phyloP scores from a whole-genome alignment of 1,140 invertebrate genomes.

The Nephila pilipes region DNA sequence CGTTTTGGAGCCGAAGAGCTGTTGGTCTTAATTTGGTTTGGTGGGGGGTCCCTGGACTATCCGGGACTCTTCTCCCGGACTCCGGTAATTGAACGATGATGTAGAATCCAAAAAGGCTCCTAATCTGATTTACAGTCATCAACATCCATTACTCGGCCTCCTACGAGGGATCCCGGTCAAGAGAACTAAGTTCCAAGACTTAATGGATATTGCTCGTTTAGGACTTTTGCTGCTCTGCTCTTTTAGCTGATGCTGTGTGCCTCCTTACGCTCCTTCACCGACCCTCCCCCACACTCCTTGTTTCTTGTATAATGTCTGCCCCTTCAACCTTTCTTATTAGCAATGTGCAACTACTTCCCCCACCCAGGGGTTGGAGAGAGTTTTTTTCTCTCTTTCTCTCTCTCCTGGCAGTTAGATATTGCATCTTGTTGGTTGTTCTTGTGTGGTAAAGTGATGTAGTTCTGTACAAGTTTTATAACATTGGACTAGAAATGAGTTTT shows the following conservation, averaged over 20 bases:
- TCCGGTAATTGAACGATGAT: slow-evolving; percentile 76
- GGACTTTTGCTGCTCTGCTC: slow-evolving; percentile 67
- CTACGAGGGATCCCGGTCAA: slow-evolving; percentile 66
- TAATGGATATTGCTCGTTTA: slow-evolving; percentile 77
- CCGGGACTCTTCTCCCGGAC: slow-evolving; percentile 55
- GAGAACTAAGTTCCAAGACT: slow-evolving; percentile 65
- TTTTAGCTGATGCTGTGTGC: slow-evolving; percentile 48
- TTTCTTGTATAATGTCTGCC: slow-evolving; percentile 59
- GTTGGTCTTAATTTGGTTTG: slow-evolving; percentile 77
- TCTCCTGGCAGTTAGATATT: slow-evolving; percentile 26
- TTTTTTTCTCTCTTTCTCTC: slow-evolving; percentile 9
- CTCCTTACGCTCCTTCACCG: slow-evolving; percentile 5
- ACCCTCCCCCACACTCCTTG: not conserved
- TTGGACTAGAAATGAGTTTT: not conserved
- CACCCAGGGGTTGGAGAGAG: slow-evolving; percentile 27
- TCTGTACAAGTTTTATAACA: not conserved
- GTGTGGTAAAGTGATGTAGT: slow-evolving; percentile 29
- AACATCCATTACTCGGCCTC: slow-evolving; percentile 76
- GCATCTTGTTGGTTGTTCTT: slow-evolving; percentile 33
- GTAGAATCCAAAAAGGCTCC: slow-evolving; percentile 76
- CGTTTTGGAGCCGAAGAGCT: slow-evolving; percentile 75
- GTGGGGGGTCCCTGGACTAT: slow-evolving; percentile 47
- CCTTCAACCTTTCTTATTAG: slow-evolving; percentile 72
- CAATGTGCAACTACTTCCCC: slow-evolving; percentile 33
- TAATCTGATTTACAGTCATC: slow-evolving; percentile 77